Base-by-base conservation (phyloP, 2,797 vertebrate species). In the Aeoliscus strigatus region DNA sequence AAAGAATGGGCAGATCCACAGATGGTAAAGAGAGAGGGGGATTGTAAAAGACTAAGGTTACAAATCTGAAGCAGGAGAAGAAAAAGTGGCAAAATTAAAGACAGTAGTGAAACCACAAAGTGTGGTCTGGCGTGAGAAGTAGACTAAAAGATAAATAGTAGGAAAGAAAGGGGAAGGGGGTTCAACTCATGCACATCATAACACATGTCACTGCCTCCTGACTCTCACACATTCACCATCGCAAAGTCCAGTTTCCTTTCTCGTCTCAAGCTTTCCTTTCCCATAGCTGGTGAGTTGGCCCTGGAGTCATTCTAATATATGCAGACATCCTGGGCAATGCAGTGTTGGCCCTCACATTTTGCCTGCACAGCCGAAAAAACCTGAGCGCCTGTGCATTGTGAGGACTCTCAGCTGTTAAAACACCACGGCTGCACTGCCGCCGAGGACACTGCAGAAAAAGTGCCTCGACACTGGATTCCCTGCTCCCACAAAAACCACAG, bases 321-420 rank as follows among this genome's bases (percentile, higher is more conserved):
- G 66, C 74, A 75, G 69, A 79, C 73, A 74, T 60, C 70, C 67
- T 50, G 62, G 73, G 75, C 70, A 75, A 60, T 51, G 66, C 70
- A 58, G 55, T 62, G 39, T 56, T 77, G 81, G 79, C 71, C 71
- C 67, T 74, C 60, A 56, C 52, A 61, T 82, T 72, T 80, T 85
- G 84, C 80, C 81, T 78, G 79, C 66, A 33, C 85, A 87, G 87
- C 77, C 82, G 60, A 86, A 86, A 87, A 86, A 78, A 70, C 73
- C 67, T 34, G 70, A 78, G 66, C 49, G 81, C 82, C 82, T 81
- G 80, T 80, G 85, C 80, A 80, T 77, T 70, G 77, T 87, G 87
- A 89, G 88, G 85, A 84, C 84, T 88, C 84, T 90, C 88, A 90
- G 88, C 88, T 90, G 86, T 89, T 88, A 80, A 88, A 89, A 89